A percentile compares a stretch with the other conserved stretches of the same genome.
Conservation (phyloP, 2,797 vertebrate genomes). For the Myoxocephalus aenaeus region DNA sequence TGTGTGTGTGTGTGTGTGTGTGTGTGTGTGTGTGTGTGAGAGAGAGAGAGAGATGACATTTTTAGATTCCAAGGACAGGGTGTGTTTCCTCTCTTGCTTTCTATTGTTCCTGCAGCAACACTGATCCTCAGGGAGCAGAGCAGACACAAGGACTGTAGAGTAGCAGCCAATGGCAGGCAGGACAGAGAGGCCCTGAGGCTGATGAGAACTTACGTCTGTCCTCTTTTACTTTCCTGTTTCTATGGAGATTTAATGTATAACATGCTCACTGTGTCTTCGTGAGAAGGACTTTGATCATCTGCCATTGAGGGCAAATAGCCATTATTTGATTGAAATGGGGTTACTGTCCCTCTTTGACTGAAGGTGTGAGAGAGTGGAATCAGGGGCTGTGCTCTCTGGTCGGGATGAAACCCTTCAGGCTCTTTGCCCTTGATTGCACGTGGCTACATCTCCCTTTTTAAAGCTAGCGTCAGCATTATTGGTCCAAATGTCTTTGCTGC, state of each 20-base stretch:
- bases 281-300: constrained; percentile 1
- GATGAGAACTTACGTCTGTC: constrained; percentile 40
- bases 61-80: constrained; percentile 87
- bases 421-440: constrained; percentile 1
- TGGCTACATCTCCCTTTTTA: not conserved
- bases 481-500: constrained; percentile 48
- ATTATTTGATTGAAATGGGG: not conserved
- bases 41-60: constrained; percentile 68
- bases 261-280: not conserved
- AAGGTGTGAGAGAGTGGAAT: not conserved
- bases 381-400: not conserved
- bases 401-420: constrained; percentile 6
- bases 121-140: constrained; percentile 59
- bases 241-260: constrained; percentile 25
- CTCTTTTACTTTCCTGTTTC: constrained; percentile 30
- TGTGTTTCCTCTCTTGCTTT: constrained; percentile 79
- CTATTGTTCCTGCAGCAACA: constrained; percentile 81
- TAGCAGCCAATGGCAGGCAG: constrained; percentile 46
- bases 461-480: not conserved
- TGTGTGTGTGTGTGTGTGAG: too few species aligned
- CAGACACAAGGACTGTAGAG: constrained; percentile 30
- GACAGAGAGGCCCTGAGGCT: constrained; percentile 29
- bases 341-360: not conserved
- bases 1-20: constrained; percentile 27
- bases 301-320: not conserved